phyloP scores from a whole-genome alignment of 2,888 invertebrate genomes.

The Halictus ligatus region DNA sequence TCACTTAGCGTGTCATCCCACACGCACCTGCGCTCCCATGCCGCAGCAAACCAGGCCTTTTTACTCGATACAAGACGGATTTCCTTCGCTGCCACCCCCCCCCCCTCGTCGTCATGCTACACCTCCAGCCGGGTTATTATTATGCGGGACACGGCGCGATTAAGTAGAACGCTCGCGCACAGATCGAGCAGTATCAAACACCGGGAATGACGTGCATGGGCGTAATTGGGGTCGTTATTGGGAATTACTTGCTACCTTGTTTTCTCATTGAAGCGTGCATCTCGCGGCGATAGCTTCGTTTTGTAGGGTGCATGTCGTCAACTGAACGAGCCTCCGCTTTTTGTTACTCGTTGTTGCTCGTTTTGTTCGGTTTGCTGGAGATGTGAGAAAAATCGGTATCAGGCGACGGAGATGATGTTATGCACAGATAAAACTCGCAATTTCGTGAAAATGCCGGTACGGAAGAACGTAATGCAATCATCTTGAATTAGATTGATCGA shows the following conservation, averaged over 20 bases:
- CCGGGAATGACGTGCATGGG: conserved; percentile 15
- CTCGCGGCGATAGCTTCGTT: neutral
- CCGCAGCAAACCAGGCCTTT: neutral
- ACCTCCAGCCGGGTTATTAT: neutral
- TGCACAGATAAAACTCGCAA: neutral
- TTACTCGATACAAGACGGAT: neutral
- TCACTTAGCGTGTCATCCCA: conserved; percentile 49
- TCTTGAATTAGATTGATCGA: neutral
- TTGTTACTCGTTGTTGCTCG: neutral
- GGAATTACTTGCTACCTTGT: conserved; percentile 26
- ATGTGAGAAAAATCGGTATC: neutral
- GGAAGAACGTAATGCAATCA: neutral
- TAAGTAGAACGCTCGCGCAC: conserved; percentile 20
- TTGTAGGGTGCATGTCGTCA: neutral
- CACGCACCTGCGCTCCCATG: neutral
- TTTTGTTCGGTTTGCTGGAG: neutral
- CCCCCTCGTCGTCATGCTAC: neutral
- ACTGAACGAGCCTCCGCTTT: neutral
- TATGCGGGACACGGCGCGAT: conserved; percentile 32
- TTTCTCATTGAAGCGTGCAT: neutral
- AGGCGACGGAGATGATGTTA: neutral
- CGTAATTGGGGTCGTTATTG: conserved; percentile 34
- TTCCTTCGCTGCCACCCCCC: too few relatives aligned
- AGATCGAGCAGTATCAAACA: neutral
- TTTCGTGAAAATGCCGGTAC: neutral